A percentile compares a stretch with the other conserved stretches of the same genome.
phyloP scores from a whole-genome alignment of 2,888 invertebrate genomes.

The Cosmia pyralina region DNA sequence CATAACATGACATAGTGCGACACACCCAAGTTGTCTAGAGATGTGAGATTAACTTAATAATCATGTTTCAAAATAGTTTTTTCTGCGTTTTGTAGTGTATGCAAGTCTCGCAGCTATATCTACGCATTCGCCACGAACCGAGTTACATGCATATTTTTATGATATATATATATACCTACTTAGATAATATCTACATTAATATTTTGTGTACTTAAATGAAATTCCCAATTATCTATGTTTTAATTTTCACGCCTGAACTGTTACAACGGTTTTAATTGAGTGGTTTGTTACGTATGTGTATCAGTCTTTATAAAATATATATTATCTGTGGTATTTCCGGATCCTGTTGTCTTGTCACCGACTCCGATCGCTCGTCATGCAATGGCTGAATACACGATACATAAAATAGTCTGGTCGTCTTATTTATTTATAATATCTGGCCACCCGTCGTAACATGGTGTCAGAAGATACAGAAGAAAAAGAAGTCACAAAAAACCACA shows the following conservation, averaged over 20 bases:
- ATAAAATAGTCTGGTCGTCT: too few species aligned
- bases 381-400: too few species aligned
- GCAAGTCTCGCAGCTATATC: constrained; percentile 12
- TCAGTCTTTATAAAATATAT: too few species aligned
- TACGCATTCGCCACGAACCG: constrained; percentile 20
- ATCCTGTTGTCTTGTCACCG: too few species aligned
- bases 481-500: too few species aligned
- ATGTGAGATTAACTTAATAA: constrained; percentile 31
- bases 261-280: constrained; percentile 33
- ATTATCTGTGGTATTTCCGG: too few species aligned
- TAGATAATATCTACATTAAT: constrained; percentile 10
- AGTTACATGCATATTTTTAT: constrained; percentile 19
- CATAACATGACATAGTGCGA: neutral
- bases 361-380: too few species aligned
- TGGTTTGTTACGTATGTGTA: too few species aligned
- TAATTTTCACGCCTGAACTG: constrained; percentile 36
- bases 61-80: constrained; percentile 39
- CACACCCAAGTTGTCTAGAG: too few species aligned
- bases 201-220: constrained; percentile 18
- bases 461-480: too few species aligned
- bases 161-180: constrained; percentile 9
- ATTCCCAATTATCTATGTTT: constrained; percentile 26
- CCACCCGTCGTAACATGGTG: too few species aligned
- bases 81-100: constrained; percentile 15
- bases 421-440: too few species aligned